Evolutionary conservation across 2,888 invertebrate genomes (phyloP).

Genomic region (Drosophila kokeensis): DNA sequence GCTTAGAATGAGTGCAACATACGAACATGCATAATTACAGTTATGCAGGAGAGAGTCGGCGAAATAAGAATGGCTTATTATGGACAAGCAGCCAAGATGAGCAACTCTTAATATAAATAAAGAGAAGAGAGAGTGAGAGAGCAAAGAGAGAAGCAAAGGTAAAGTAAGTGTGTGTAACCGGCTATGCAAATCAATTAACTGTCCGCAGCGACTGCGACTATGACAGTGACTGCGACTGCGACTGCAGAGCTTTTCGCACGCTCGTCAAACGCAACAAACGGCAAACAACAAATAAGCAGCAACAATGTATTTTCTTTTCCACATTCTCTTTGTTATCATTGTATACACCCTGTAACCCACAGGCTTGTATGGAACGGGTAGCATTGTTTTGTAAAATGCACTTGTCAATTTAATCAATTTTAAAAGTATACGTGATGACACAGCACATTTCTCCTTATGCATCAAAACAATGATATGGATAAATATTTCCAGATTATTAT

Average conservation of each 20-base stretch:
- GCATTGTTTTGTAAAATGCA: background rate
- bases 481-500: background rate
- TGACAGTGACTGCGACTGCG: slow-evolving; percentile 4
- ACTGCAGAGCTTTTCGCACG: slow-evolving; percentile 26
- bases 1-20: slow-evolving; percentile 12
- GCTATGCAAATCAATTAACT: slow-evolving; percentile 69
- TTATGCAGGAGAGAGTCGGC: slow-evolving; percentile 3
- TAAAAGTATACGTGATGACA: background rate
- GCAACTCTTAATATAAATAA: background rate
- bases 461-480: background rate
- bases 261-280: slow-evolving; percentile 12
- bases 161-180: slow-evolving; percentile 62
- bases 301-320: background rate
- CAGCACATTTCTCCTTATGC: background rate
- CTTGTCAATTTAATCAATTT: background rate
- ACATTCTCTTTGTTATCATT: background rate
- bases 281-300: background rate
- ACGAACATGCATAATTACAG: background rate
- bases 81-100: background rate
- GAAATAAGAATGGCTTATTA: slow-evolving; percentile 1
- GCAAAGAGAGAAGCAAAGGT: slow-evolving; percentile 43
- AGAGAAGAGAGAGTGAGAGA: slow-evolving; percentile 8
- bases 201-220: slow-evolving; percentile 3
- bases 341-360: slow-evolving; percentile 3
- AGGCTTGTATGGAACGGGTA: background rate